Base-by-base conservation (phyloP, 2,888 invertebrate genomes). In the Alloscopus bannaensis region DNA sequence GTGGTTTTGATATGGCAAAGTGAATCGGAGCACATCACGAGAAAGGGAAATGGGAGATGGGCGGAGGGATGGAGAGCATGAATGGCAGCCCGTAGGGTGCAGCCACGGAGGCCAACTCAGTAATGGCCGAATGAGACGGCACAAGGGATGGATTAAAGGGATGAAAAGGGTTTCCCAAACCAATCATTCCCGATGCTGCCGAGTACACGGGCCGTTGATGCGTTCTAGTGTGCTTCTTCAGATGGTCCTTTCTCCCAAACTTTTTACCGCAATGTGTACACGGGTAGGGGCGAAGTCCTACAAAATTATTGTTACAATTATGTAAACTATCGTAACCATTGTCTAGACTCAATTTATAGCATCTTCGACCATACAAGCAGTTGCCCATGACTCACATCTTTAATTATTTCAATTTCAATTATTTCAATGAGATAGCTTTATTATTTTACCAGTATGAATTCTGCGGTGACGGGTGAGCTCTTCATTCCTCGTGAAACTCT, bases 191-290 rank as follows among this genome's bases (percentile, higher is more conserved):
- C 24, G 80, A 71, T 62, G 75, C 22, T 57, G 66, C 65, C 55
- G 55, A 50, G 62, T 82, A 86, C 79, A 86, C 65, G 36, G 84
- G 83, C 69, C 86, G 81, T 71, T 88, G 87, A 86, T 98, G 97
- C 0, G 96, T 97, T 87, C 95, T 92, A 77, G 94, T 93, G 87
- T 98, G 98, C 87, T 98, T 98, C 89, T 96, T 96, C 76, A 98
- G 90, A 88, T 98, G 98, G 88, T 98, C 98, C 86, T 97, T 93
- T 52, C 98, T 91, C 0, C 97, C 97, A 87, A 98, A 98, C 81
- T 94, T 92, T 89, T 98, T 98, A 2, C 95, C 95, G 87, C 98
- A 98, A 20, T 94, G 92, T 0, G 92, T 90, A 87, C 98, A 98
- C 0, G 94, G 92, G 88, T 93, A 97, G 0, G 97, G 95, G 59